These are phyloP conservation scores for Bovichtus diacanthus DNA, from an alignment of 2,797 vertebrate genomes.

Conservation along the genomic window DNA sequence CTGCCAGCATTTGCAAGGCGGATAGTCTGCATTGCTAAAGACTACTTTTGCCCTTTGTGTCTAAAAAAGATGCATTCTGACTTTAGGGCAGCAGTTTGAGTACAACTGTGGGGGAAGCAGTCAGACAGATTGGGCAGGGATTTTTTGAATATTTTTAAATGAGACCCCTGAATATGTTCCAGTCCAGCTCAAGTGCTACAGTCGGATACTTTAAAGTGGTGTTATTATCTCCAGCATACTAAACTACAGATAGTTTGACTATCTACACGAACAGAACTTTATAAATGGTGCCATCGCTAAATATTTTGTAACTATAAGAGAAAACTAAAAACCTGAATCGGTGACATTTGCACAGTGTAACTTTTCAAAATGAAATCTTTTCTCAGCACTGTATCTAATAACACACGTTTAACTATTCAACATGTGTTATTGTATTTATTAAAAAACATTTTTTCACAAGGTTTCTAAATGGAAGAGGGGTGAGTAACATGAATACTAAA, in stretches of 20 bases:
- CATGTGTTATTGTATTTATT: too few species aligned
- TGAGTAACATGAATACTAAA: too few species aligned
- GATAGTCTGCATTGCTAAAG: neutral
- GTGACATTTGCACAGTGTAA: too few species aligned
- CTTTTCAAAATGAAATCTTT: too few species aligned
- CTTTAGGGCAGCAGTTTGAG: neutral
- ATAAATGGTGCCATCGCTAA: neutral
- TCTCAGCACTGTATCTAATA: too few species aligned
- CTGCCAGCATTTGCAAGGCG: neutral
- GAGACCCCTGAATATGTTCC: neutral
- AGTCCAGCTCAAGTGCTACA: neutral
- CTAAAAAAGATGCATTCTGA: neutral
- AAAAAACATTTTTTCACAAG: too few species aligned
- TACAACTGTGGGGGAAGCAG: neutral
- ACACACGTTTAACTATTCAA: too few species aligned
- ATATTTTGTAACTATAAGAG: neutral
- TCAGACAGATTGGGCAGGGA: neutral
- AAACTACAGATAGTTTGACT: neutral
- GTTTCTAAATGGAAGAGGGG: too few species aligned
- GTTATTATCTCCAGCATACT: neutral
- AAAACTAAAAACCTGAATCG: too few species aligned
- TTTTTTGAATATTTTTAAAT: conserved; percentile 13
- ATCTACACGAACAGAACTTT: neutral
- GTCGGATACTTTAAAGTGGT: neutral
- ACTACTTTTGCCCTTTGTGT: neutral